Evolutionary conservation across 2,797 vertebrate genomes (phyloP).

Genomic region (Rachycentron canadum): DNA sequence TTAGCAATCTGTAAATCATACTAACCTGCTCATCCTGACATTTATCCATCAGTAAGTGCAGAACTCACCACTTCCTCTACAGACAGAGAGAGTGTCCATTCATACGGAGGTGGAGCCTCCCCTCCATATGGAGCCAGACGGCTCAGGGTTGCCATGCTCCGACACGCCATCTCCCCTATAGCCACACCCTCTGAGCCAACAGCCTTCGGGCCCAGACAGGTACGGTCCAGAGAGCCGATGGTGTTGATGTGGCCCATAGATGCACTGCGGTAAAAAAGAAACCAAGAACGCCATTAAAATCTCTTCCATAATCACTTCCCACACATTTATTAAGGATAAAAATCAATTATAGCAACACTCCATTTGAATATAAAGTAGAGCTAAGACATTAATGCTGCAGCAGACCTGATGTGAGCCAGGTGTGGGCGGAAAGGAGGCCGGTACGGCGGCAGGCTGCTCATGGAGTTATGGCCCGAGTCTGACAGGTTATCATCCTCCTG

Average conservation of each 20-base stretch:
- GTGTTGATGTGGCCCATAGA: conserved; percentile 97
- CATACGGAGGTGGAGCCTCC: conserved; percentile 92
- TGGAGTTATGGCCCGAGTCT: conserved; percentile 94
- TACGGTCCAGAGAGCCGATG: conserved; percentile 93
- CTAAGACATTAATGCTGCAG: conserved; percentile 10
- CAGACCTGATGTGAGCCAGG: conserved; percentile 88
- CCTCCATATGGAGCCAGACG: conserved; percentile 87
- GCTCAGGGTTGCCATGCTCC: conserved; percentile 90
- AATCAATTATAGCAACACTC: conserved; percentile 9
- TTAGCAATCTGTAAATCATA: conserved; percentile 10
- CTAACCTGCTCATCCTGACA: neutral
- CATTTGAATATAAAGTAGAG: conserved; percentile 35
- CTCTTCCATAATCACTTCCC: conserved; percentile 30
- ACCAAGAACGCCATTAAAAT: conserved; percentile 20
- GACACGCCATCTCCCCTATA: conserved; percentile 87
- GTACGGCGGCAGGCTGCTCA: conserved; percentile 93
- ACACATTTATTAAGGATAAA: conserved; percentile 36
- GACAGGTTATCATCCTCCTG: conserved; percentile 89
- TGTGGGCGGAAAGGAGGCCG: conserved; percentile 90
- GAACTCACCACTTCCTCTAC: conserved; percentile 89
- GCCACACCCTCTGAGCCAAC: conserved; percentile 78
- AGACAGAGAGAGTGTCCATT: conserved; percentile 92
- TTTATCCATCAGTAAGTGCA: neutral
- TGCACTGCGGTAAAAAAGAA: conserved; percentile 81
- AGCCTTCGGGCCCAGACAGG: conserved; percentile 79